Percentiles rank a stretch among this genome's conserved stretches.
Conservation (phyloP, 2,888 invertebrate genomes). For the Anticlea derivata region DNA sequence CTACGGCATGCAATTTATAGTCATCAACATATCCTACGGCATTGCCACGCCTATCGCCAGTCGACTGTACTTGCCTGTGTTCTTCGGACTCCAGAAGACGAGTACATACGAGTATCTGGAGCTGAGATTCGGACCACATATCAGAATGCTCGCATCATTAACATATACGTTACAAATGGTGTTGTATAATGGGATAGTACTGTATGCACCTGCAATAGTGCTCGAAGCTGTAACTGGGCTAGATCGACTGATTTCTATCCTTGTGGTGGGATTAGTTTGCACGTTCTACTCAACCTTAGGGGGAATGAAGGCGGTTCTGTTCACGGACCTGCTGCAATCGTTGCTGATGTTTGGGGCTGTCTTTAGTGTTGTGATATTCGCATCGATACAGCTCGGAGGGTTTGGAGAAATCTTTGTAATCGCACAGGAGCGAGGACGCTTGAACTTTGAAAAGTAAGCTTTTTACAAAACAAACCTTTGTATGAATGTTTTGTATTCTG, state of each 20-base stretch:
- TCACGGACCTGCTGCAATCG: conserved; percentile 94
- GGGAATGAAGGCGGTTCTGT: conserved; percentile 95
- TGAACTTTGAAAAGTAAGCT: conserved; percentile 87
- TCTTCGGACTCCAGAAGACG: conserved; percentile 91
- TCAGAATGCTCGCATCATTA: conserved; percentile 91
- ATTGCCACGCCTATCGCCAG: conserved; percentile 91
- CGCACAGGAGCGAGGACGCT: conserved; percentile 87
- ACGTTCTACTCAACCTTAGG: conserved; percentile 95
- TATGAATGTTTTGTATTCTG: neutral
- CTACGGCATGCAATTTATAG: conserved; percentile 91
- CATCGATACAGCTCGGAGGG: conserved; percentile 88
- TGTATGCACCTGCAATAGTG: conserved; percentile 97
- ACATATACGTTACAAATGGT: conserved; percentile 96
- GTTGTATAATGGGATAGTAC: conserved; percentile 94
- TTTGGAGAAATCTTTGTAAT: conserved; percentile 88
- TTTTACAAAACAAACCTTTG: neutral
- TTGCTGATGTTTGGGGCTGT: conserved; percentile 93
- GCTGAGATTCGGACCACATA: conserved; percentile 90
- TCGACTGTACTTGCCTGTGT: conserved; percentile 92
- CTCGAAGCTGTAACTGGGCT: conserved; percentile 94
- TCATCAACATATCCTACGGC: conserved; percentile 90
- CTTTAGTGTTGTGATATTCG: conserved; percentile 90
- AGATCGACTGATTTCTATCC: conserved; percentile 87
- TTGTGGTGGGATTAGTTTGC: conserved; percentile 90
- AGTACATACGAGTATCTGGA: conserved; percentile 97